Conservation (phyloP, 2,113 vertebrate genomes). For the Lontra canadensis region DNA sequence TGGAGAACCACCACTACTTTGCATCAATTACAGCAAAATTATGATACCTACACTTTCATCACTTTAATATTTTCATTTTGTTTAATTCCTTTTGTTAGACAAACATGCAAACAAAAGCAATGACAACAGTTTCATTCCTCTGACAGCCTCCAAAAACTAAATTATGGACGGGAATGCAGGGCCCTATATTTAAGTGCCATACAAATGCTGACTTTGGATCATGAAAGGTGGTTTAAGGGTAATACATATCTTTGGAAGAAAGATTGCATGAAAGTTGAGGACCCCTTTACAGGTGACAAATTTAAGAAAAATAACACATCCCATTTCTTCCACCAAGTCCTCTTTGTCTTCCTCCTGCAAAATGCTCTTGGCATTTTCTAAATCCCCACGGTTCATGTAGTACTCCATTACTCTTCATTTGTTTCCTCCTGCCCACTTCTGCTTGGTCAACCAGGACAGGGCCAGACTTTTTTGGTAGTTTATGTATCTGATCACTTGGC, state of each 20-base stretch:
- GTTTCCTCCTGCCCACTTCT: not conserved
- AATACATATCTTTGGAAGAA: not conserved
- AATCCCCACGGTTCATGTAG: not conserved
- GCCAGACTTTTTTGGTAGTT: not conserved
- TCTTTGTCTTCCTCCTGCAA: not conserved
- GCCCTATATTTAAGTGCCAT: not conserved
- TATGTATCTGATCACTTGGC: not conserved
- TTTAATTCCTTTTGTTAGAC: not conserved
- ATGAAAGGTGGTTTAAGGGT: not conserved
- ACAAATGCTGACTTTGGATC: not conserved
- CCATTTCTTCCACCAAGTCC: not conserved
- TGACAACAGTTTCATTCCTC: not conserved
- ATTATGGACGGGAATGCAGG: not conserved
- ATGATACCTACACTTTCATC: not conserved
- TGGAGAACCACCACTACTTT: not conserved
- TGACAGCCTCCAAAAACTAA: not conserved
- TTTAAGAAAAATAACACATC: not conserved
- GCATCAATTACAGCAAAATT: not conserved
- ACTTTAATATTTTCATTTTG: not conserved
- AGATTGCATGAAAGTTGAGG: not conserved
- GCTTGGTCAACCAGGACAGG: not conserved
- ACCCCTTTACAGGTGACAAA: not conserved
- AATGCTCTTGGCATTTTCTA: not conserved
- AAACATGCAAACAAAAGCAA: not conserved
- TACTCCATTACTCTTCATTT: not conserved